Evolutionary conservation across 2,888 invertebrate species (phyloP).

Genomic region (Drosophila acutilabella): DNA sequence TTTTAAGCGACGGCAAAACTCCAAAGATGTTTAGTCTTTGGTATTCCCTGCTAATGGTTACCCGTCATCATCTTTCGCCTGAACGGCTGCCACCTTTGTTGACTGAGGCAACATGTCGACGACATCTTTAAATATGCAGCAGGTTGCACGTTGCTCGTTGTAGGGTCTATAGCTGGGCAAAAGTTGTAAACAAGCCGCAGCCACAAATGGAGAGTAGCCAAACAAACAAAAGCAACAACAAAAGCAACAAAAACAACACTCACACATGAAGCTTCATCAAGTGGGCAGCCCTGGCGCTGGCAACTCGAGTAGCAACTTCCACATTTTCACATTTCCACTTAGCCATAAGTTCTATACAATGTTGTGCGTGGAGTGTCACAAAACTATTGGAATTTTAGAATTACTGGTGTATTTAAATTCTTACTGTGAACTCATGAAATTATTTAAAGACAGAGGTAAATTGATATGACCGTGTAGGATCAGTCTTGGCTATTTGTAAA

Average conservation of each 20-base stretch:
- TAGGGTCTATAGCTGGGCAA: slow-evolving; percentile 32
- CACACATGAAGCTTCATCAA: slow-evolving; percentile 46
- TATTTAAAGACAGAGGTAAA: neutral
- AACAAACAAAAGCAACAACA: slow-evolving; percentile 66
- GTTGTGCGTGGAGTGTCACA: slow-evolving; percentile 5
- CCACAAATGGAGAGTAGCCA: slow-evolving; percentile 75
- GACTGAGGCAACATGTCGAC: slow-evolving; percentile 61
- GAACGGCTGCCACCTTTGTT: slow-evolving; percentile 67
- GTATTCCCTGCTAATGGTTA: slow-evolving; percentile 62
- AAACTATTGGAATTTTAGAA: slow-evolving; percentile 10
- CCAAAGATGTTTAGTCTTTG: slow-evolving; percentile 55
- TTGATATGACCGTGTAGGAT: no score
- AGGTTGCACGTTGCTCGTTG: slow-evolving; percentile 52
- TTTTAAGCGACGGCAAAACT: slow-evolving; percentile 53
- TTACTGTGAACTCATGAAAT: neutral
- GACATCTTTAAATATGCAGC: slow-evolving; percentile 79
- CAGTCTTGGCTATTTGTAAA: no score
- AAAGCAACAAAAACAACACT: slow-evolving; percentile 39
- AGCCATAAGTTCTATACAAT: slow-evolving; percentile 21
- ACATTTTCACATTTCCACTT: slow-evolving; percentile 34
- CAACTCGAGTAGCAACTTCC: slow-evolving; percentile 64
- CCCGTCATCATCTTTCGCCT: slow-evolving; percentile 27
- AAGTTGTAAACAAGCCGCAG: slow-evolving; percentile 70
- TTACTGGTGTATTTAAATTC: neutral
- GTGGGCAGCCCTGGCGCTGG: slow-evolving; percentile 51